Base-by-base conservation (phyloP, 2,797 vertebrate genomes). In the Centropyge bicolor region DNA sequence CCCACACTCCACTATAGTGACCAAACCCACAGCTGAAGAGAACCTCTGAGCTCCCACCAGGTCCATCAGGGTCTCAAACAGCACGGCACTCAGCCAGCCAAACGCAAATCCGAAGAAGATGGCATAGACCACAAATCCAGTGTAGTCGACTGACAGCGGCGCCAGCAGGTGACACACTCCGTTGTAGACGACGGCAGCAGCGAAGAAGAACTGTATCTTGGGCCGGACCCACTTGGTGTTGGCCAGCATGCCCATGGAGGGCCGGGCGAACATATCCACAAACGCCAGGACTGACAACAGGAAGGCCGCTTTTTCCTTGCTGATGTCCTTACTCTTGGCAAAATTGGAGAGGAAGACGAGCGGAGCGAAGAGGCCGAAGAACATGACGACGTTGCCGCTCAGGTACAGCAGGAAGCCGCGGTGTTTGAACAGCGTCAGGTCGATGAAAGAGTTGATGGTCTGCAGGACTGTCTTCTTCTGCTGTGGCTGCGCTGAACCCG, bases 51-150 rank as follows among this genome's bases (percentile, higher is more conserved):
- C 83, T 22, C 98, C 98, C 70, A 99, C 97, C 82, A 99, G 95
- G 79, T 99, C 98, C 97, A 99, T 99, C 88, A 99, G 92, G 0
- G 98, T 99, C 95, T 99, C 98, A 35, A 99, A 99, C 5, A 99
- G 89, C 56, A 99, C 96, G 0, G 98, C 94, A 69, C 98, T 99
- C 52, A 99, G 95, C 98, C 98, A 99, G 68, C 98, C 98, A 0
- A 99, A 99, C 0, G 97, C 97, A 69, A 98, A 97, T 17, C 98
- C 98, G 0, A 99, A 98, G 94, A 99, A 97, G 52, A 97, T 94
- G 0, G 98, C 95, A 8, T 99, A 99, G 51, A 98, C 17, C 57
- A 97, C 96, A 63, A 99, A 98, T 1, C 96, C 97, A 0, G 91
- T 14, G 4, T 98, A 99, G 90, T 82, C 94, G 3, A 78, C 85